Evolutionary conservation across 2,113 vertebrate species (phyloP).

Genomic region (Loxodonta africana): DNA sequence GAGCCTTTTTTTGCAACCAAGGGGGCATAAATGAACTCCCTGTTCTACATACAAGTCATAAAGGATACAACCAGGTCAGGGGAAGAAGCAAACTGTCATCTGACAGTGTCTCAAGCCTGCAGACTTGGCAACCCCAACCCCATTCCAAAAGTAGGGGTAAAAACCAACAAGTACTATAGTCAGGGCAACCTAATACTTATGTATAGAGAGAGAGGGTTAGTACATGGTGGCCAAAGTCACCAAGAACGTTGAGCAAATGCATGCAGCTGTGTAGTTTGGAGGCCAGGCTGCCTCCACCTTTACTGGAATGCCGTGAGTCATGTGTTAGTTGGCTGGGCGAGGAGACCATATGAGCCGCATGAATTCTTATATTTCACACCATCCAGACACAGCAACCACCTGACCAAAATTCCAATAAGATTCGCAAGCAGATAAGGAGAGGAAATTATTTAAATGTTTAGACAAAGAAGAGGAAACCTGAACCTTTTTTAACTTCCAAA

Average conservation of each 20-base stretch:
- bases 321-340: background rate
- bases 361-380: background rate
- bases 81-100: background rate
- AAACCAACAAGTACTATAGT: background rate
- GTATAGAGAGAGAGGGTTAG: conserved; percentile 19
- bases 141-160: background rate
- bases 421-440: background rate
- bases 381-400: background rate
- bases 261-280: background rate
- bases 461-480: conserved; percentile 20
- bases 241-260: background rate
- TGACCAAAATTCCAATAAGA: conserved; percentile 12
- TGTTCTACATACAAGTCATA: background rate
- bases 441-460: conserved; percentile 26
- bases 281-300: conserved; percentile 57
- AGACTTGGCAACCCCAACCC: background rate
- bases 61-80: background rate
- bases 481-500: conserved; percentile 30
- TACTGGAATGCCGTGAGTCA: conserved; percentile 72
- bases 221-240: background rate
- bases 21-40: background rate
- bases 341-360: background rate
- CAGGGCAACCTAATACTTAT: background rate
- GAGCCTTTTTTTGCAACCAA: background rate
- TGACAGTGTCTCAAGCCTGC: background rate